Base-by-base conservation (phyloP, 2,888 invertebrate species). In the Pammene aurita region DNA sequence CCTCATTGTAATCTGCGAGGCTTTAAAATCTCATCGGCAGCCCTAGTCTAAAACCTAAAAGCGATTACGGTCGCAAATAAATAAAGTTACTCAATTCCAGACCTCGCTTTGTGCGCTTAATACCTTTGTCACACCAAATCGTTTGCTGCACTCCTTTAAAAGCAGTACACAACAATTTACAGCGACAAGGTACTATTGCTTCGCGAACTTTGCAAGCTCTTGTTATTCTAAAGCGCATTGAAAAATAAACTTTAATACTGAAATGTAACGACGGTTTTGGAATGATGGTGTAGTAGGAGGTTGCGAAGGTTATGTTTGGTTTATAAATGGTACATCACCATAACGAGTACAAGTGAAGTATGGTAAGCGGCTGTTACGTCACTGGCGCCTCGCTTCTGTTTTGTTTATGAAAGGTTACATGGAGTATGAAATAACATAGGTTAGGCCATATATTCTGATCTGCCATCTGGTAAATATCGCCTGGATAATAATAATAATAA, bases 61-160 rank as follows among this genome's bases (percentile, higher is more conserved):
- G 46, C 41, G 54, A 26, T 61, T 50, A 38, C 61, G 38, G 38
- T 16, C 16, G 48, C 61, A 38, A 61, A 61, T 61, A 61, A 61
- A 61, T 61, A 61, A 61, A 16, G 61, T 61, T 61, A 61, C 61
- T 48, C 61, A 61, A 61, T 61, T 38, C 61, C 48, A 38, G 48
- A 16, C 48, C 35, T 38, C 11, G 52, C 18, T 13, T 11, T 18
- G 16, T 60, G 35, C n/a, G 16, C 38, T 16, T n/a, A 61, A 35
- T 38, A 61, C 61, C 34, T 42, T 14, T 50, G 48, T 10, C 61
- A 61, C 7, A 35, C 38, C 38, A 50, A 61, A 35, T 13, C 48
- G 35, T 50, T 61, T 34, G 7, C 38, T 16, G 38, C 38, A 16
- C 7, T 35, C 48, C 16, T 13, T 38, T 26, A 26, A 38, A 50